phyloP scores from a whole-genome alignment of 2,888 invertebrate species.

The Pimpla rufipes region DNA sequence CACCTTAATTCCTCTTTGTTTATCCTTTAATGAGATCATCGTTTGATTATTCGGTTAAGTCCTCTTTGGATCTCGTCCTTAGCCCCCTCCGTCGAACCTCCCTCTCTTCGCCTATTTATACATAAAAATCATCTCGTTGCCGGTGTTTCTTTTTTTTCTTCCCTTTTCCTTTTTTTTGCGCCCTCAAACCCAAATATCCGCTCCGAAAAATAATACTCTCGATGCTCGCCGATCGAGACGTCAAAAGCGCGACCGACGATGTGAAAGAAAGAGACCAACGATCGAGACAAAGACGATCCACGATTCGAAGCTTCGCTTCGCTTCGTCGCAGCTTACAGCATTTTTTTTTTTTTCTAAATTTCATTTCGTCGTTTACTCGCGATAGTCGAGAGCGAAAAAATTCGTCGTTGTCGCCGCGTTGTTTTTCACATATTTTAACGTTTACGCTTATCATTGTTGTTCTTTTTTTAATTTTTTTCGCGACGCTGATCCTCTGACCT shows the following conservation, averaged over 20 bases:
- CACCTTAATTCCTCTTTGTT: constrained; percentile 83
- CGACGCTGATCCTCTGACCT: constrained; percentile 53
- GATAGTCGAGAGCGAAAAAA: constrained; percentile 6
- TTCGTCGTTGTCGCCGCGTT: constrained; percentile 1
- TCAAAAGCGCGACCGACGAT: constrained; percentile 9
- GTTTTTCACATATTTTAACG: constrained; percentile 1
- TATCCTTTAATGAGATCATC: constrained; percentile 85
- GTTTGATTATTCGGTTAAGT: constrained; percentile 85
- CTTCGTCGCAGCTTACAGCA: constrained; percentile 20
- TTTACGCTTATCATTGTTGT: constrained; percentile 18
- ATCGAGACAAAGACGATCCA: constrained; percentile 19
- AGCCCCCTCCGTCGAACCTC: constrained; percentile 73
- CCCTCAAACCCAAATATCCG: constrained; percentile 4
- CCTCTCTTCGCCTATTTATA: constrained; percentile 57
- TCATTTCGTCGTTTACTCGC: too few species aligned
- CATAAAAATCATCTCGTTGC: constrained; percentile 27
- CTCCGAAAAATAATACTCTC: constrained; percentile 30
- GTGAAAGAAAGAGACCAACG: background rate
- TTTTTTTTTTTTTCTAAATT: background rate
- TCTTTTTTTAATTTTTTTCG: constrained; percentile 31
- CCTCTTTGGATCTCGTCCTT: constrained; percentile 85
- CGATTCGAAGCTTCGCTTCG: constrained; percentile 38
- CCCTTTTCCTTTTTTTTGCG: background rate
- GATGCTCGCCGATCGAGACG: background rate
- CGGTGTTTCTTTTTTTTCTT: background rate